Percentiles rank a stretch among this genome's conserved stretches.
Conservation (phyloP, 2,797 vertebrate species). For the Aselliscus stoliczkanus region DNA sequence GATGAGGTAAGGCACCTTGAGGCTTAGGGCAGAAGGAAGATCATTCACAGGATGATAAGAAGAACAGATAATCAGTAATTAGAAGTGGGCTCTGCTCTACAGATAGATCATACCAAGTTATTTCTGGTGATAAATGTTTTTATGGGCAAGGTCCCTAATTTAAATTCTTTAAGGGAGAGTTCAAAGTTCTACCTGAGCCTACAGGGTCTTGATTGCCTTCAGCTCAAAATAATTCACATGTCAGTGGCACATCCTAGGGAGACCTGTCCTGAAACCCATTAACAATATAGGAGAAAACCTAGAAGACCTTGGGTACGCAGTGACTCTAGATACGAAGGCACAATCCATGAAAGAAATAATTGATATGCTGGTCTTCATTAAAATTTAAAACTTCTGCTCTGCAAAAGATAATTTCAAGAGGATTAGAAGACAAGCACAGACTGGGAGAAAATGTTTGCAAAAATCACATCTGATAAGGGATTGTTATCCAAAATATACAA, state of each 20-base stretch:
- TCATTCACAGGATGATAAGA: not conserved
- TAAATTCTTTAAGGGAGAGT: not conserved
- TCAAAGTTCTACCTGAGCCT: not conserved
- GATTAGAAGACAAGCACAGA: not conserved
- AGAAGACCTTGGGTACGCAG: not conserved
- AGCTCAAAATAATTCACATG: not conserved
- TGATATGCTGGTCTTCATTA: not conserved
- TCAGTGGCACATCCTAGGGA: not conserved
- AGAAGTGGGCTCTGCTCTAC: not conserved
- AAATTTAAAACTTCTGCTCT: not conserved
- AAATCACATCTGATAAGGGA: not conserved
- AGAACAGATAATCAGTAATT: not conserved
- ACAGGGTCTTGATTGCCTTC: not conserved
- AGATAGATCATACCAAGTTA: not conserved
- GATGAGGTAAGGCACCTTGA: not conserved
- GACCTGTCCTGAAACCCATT: not conserved
- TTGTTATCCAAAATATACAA: not conserved
- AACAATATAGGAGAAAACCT: not conserved
- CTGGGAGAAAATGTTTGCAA: not conserved
- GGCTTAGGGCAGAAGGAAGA: not conserved
- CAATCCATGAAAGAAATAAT: not conserved
- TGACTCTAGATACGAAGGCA: not conserved
- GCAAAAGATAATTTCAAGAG: not conserved
- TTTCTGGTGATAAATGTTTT: not conserved
- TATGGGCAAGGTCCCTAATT: not conserved